These are phyloP conservation scores for Dicranocentrus wangi DNA, from an alignment of 2,888 invertebrate species.

Conservation along the genomic window DNA sequence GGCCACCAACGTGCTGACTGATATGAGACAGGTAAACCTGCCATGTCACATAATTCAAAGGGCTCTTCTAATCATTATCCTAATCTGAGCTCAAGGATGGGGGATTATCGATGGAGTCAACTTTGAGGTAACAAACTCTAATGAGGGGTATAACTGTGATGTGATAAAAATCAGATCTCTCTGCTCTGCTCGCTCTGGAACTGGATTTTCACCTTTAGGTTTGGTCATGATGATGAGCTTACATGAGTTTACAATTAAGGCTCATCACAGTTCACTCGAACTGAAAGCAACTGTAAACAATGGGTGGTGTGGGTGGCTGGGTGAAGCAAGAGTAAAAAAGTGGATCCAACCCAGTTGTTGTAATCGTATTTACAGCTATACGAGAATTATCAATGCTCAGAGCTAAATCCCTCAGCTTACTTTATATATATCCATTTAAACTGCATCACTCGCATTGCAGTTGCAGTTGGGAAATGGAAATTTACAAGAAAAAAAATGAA, in stretches of 20 bases:
- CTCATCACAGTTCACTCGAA: slow-evolving; percentile 6
- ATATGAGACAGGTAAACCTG: slow-evolving; percentile 50
- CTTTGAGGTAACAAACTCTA: slow-evolving; percentile 41
- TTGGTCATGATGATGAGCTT: too few species aligned
- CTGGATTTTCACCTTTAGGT: slow-evolving; percentile 33
- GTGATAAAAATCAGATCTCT: slow-evolving; percentile 45
- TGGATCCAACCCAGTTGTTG: too few species aligned
- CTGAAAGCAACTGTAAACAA: neutral
- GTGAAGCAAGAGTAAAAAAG: neutral
- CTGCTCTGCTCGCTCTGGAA: too few species aligned
- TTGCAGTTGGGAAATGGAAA: too few species aligned
- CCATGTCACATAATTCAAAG: slow-evolving; percentile 47
- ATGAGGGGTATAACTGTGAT: slow-evolving; percentile 48
- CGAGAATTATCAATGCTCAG: slow-evolving; percentile 50
- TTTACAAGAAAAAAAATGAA: slow-evolving; percentile 43
- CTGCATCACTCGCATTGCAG: slow-evolving; percentile 20
- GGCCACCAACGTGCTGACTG: slow-evolving; percentile 57
- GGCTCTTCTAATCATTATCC: slow-evolving; percentile 24
- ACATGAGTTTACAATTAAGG: slow-evolving; percentile 54
- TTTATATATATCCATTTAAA: slow-evolving; percentile 22
- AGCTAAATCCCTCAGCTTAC: slow-evolving; percentile 26
- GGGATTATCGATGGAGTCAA: slow-evolving; percentile 44
- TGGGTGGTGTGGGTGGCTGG: neutral
- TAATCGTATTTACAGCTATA: slow-evolving; percentile 41
- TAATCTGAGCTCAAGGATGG: slow-evolving; percentile 8